Base-by-base conservation (phyloP, 2,797 vertebrate species). In the Notolepis coatsorum region DNA sequence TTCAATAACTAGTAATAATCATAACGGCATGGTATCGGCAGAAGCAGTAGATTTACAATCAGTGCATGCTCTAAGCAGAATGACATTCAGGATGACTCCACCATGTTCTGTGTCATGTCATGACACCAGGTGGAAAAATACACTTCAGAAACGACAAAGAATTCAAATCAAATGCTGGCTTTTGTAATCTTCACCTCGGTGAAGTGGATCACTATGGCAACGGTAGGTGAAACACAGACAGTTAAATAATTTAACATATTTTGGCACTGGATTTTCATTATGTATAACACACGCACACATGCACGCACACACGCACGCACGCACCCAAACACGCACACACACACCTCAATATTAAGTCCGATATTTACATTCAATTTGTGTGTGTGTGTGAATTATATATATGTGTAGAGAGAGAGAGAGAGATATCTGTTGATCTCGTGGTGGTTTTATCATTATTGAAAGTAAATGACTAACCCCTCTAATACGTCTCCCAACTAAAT, bases 21-120 rank as follows among this genome's bases (percentile, higher is more conserved):
- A 85, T 65, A 64, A 90, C 89, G 83, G 84, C 68, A 79, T 88
- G 89, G 84, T 88, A n/a, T 90, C 83, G 89, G 89, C 90, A 89
- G 87, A 92, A 93, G 92, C 91, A 86, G 89, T 91, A 91, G 87
- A 92, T 93, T 87, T 94, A 93, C 92, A 93, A 92, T 93, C 91
- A 88, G 90, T 88, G 88, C 90, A 92, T 93, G 91, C 92, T 90
- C 74, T 88, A 91, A 92, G 90, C 89, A 81, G 88, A 84, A 91
- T 90, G 88, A 93, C 91, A 91, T 91, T 92, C 89, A n/a, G n/a
- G n/a, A 86, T 82, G 79, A 84, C 84, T 73, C 86, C 85, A 77
- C 80, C 79, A n/a, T n/a, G n/a, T 81, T 80, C 77, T 83, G 79
- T 77, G 77, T 66, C 58, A 60, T 68, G 84, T 86, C 70, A 79